Evolutionary conservation across 2,113 vertebrate genomes (phyloP), one percentile per base, ranked within the genome.

Genomic region (Boleophthalmus pectinirostris): DNA sequence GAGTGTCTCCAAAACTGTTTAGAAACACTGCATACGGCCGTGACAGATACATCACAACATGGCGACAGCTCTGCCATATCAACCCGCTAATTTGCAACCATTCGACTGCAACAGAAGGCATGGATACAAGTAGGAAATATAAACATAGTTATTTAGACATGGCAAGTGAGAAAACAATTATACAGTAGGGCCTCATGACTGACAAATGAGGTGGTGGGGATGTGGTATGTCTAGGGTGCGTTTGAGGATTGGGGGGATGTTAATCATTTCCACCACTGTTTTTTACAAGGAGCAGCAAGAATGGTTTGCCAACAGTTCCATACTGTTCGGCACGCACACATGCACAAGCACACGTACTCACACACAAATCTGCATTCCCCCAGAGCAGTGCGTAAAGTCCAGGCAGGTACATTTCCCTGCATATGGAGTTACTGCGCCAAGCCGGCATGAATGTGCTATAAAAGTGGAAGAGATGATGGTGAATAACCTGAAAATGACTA

Each of bases 191-290:
- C 66, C 68, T 57, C 38, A 45, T 66, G 79, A 77, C 73, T 74
- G 76, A 83, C 85, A 83, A 82, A 85, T 74, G 81, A 86, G 77
- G 61, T 15, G 33, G 38, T 35, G 68, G 80, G 64, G 57, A 77
- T 71, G 47, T 54, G 43, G 85, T 75, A 6, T 72, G 78, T 75
- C 8, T 70, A 43, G 78, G 76, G 80, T 79, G 82, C 70, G 64
- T 76, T 74, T 29, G 68, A 46, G 73, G 75, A 85, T 43, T 24
- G 46, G 70, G 23, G 68, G 83, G 80, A 74, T n/a, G 83, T 87
- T 87, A 89, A 90, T 92, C 83, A 82, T 87, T 77, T 86, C 87
- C 87, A 83, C 72, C 76, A 68, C 61, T 70, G 66, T 79, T 83
- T 89, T 85, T 89, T 87, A 86, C 85, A 85, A 78, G 80, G 86